A percentile compares a stretch with the other conserved stretches of the same genome.
Conservation (phyloP, 2,797 vertebrate genomes). For the Erethizon dorsatum region DNA sequence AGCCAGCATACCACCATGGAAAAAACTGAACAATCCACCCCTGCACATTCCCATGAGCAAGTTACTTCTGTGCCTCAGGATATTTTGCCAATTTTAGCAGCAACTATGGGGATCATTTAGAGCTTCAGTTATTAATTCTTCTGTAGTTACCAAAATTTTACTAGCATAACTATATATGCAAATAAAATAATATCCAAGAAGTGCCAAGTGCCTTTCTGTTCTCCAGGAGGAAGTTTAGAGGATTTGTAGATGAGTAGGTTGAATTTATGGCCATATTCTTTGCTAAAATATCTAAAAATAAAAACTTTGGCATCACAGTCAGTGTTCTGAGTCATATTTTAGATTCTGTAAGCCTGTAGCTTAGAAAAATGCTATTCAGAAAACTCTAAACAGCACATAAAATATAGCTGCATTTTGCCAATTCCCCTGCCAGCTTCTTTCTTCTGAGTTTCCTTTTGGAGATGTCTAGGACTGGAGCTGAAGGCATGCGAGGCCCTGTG, state of each 20-base stretch:
- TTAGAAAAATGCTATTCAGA: conserved; percentile 77
- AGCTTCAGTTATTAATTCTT: conserved; percentile 77
- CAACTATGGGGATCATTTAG: conserved; percentile 65
- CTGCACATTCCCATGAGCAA: neutral
- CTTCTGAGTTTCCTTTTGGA: conserved; percentile 61
- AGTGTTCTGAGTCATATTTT: conserved; percentile 83
- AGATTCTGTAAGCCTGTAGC: conserved; percentile 68
- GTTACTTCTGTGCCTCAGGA: conserved; percentile 37
- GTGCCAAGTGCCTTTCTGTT: conserved; percentile 75
- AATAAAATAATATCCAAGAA: conserved; percentile 73
- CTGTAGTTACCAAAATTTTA: conserved; percentile 72
- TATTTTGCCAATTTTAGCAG: conserved; percentile 70
- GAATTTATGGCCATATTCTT: conserved; percentile 80
- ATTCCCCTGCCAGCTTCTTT: conserved; percentile 23
- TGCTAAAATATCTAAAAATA: conserved; percentile 85
- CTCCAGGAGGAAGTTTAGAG: conserved; percentile 72
- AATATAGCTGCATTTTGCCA: conserved; percentile 12
- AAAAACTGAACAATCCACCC: conserved; percentile 28
- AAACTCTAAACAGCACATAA: conserved; percentile 71
- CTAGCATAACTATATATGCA: conserved; percentile 66
- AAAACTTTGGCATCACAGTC: conserved; percentile 60
- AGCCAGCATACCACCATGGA: neutral
- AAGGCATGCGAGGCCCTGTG: conserved; percentile 50
- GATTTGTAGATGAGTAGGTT: conserved; percentile 74
- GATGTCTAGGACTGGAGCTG: conserved; percentile 40